A percentile compares a stretch with the other conserved stretches of the same genome.
Conservation (phyloP, 2,113 vertebrate species). For the Kryptolebias marmoratus region DNA sequence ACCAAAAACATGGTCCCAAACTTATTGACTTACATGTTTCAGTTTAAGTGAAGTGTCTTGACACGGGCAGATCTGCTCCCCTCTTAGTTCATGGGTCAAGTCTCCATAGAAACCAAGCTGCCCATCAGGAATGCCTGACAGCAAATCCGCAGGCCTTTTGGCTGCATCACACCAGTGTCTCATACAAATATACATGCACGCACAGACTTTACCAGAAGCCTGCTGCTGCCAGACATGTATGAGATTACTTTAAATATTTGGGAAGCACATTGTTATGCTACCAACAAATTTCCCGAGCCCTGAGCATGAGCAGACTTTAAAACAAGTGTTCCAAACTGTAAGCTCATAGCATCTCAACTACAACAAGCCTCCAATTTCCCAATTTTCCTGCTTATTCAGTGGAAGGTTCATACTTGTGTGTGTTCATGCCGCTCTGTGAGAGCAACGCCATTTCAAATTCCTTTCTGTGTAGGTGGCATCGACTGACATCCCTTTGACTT, state of each 20-base stretch:
- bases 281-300: slow-evolving; percentile 63
- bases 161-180: slow-evolving; percentile 69
- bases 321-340: slow-evolving; percentile 58
- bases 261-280: slow-evolving; percentile 70
- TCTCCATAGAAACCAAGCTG: slow-evolving; percentile 73
- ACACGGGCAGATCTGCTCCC: slow-evolving; percentile 52
- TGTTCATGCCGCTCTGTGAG: slow-evolving; percentile 43
- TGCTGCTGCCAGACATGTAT: slow-evolving; percentile 61
- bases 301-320: slow-evolving; percentile 65
- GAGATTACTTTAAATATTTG: slow-evolving; percentile 77
- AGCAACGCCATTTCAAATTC: slow-evolving; percentile 75
- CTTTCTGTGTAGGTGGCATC: slow-evolving; percentile 78
- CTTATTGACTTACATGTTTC: background rate
- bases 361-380: slow-evolving; percentile 51
- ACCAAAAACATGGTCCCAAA: no score
- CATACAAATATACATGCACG: slow-evolving; percentile 29
- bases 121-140: slow-evolving; percentile 79
- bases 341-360: slow-evolving; percentile 53
- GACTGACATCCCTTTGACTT: slow-evolving; percentile 79
- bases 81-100: slow-evolving; percentile 61
- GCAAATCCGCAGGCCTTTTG: slow-evolving; percentile 77
- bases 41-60: slow-evolving; percentile 34
- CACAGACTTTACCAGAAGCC: slow-evolving; percentile 58
- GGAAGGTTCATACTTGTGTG: slow-evolving; percentile 56
- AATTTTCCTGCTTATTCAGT: slow-evolving; percentile 46